Conservation (phyloP, 2,888 invertebrate genomes). For the Platycheirus rosarum region DNA sequence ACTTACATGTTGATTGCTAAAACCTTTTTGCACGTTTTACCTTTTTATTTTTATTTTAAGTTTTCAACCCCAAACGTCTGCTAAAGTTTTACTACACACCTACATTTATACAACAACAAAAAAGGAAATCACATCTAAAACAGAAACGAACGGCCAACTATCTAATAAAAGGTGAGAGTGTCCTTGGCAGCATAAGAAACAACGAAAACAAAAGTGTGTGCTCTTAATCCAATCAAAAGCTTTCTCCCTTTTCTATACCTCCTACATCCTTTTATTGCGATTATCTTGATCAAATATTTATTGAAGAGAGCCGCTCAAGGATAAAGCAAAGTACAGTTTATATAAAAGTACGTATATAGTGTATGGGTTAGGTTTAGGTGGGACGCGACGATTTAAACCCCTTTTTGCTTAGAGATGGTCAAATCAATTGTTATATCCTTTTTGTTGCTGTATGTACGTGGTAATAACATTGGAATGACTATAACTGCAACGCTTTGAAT, state of each 20-base stretch:
- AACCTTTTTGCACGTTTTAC: conserved; percentile 68
- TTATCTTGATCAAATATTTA: conserved; percentile 73
- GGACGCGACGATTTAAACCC: too few species aligned
- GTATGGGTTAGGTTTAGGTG: conserved; percentile 11
- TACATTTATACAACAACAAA: conserved; percentile 28
- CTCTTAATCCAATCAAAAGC: conserved; percentile 69
- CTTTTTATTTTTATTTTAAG: conserved; percentile 65
- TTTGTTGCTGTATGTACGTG: conserved; percentile 23
- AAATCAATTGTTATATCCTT: conserved; percentile 65
- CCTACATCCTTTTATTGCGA: conserved; percentile 64
- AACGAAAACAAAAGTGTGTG: conserved; percentile 49
- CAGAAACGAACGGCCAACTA: conserved; percentile 29
- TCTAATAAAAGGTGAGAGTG: conserved; percentile 44
- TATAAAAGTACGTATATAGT: conserved; percentile 2
- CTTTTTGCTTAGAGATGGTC: conserved; percentile 42
- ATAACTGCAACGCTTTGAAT: conserved; percentile 24
- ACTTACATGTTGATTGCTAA: conserved; percentile 56
- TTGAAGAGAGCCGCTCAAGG: conserved; percentile 49
- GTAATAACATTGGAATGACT: conserved; percentile 53
- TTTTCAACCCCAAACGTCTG: conserved; percentile 45
- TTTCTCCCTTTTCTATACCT: conserved; percentile 35
- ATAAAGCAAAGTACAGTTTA: not conserved
- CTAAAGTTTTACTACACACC: conserved; percentile 28
- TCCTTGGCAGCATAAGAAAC: conserved; percentile 15
- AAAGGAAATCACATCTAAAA: conserved; percentile 60